Percentiles rank a stretch among this genome's conserved stretches.
phyloP scores from a whole-genome alignment of 2,113 vertebrate genomes.

The Scomber colias region DNA sequence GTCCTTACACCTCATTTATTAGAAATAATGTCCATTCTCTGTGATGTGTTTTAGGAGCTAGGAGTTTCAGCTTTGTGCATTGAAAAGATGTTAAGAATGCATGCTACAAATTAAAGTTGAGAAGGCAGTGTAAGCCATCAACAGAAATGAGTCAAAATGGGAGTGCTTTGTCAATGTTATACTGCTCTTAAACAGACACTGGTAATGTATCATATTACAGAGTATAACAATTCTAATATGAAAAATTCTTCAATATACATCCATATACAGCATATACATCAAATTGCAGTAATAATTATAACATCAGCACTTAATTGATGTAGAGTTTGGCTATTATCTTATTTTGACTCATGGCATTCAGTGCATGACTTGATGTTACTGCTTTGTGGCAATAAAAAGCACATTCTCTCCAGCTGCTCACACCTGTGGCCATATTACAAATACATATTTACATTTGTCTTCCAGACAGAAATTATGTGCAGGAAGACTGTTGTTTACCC shows the following conservation, averaged over 20 bases:
- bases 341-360: slow-evolving; percentile 84
- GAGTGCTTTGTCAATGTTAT: slow-evolving; percentile 49
- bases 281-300: slow-evolving; percentile 52
- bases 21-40: slow-evolving; percentile 57
- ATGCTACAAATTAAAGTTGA: slow-evolving; percentile 80
- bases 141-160: slow-evolving; percentile 85
- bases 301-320: slow-evolving; percentile 14
- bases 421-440: slow-evolving; percentile 80
- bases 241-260: slow-evolving; percentile 2
- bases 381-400: slow-evolving; percentile 78
- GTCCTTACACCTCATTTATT: slow-evolving; percentile 53
- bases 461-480: slow-evolving; percentile 88
- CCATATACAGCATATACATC: background rate
- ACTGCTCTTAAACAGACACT: slow-evolving; percentile 28
- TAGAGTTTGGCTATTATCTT: slow-evolving; percentile 68
- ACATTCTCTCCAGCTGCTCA: slow-evolving; percentile 85
- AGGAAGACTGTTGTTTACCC: slow-evolving; percentile 85
- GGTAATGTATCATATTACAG: slow-evolving; percentile 25
- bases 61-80: slow-evolving; percentile 80
- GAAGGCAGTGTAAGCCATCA: slow-evolving; percentile 86
- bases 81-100: slow-evolving; percentile 83
- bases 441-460: slow-evolving; percentile 86
- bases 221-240: slow-evolving; percentile 1
- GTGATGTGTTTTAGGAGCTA: slow-evolving; percentile 63
- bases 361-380: slow-evolving; percentile 80